A percentile compares a stretch with the other conserved stretches of the same genome.
These are phyloP conservation scores for Thunnus albacares DNA, from an alignment of 2,797 vertebrate genomes.

Conservation along the genomic window DNA sequence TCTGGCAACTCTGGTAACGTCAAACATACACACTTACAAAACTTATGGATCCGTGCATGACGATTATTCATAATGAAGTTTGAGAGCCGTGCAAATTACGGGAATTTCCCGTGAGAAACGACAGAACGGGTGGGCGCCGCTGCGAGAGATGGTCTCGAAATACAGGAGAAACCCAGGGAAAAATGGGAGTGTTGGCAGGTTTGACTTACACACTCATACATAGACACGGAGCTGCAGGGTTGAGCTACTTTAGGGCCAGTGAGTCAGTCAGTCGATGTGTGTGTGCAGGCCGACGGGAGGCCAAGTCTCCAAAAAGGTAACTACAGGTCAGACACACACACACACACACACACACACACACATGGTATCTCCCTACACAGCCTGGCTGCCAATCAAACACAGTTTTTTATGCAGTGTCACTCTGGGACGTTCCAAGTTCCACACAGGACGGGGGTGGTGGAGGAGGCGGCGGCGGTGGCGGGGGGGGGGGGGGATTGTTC, in stretches of 20 bases:
- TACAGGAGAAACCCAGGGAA: too few relatives aligned
- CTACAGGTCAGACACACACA: slow-evolving; percentile 70
- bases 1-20: too few relatives aligned
- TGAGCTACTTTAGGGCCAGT: slow-evolving; percentile 68
- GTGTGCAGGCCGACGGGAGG: slow-evolving; percentile 15
- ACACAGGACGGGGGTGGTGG: slow-evolving; percentile 43
- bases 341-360: slow-evolving; percentile 38
- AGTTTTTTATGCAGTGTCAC: slow-evolving; percentile 74
- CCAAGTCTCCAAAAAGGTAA: slow-evolving; percentile 69
- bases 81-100: too few relatives aligned
- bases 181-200: too few relatives aligned
- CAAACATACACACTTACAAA: too few relatives aligned
- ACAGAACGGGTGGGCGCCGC: too few relatives aligned
- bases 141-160: too few relatives aligned
- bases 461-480: neutral
- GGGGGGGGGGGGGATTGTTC: slow-evolving; percentile 42
- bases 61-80: too few relatives aligned
- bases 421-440: slow-evolving; percentile 67
- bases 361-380: slow-evolving; percentile 35
- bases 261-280: slow-evolving; percentile 37
- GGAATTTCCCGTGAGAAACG: too few relatives aligned
- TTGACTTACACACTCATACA: slow-evolving; percentile 30
- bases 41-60: too few relatives aligned
- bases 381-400: slow-evolving; percentile 74
- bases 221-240: slow-evolving; percentile 26